Evolutionary conservation across 2,113 vertebrate species (phyloP), one percentile per base, ranked within the genome.

Genomic region (Apus apus): DNA sequence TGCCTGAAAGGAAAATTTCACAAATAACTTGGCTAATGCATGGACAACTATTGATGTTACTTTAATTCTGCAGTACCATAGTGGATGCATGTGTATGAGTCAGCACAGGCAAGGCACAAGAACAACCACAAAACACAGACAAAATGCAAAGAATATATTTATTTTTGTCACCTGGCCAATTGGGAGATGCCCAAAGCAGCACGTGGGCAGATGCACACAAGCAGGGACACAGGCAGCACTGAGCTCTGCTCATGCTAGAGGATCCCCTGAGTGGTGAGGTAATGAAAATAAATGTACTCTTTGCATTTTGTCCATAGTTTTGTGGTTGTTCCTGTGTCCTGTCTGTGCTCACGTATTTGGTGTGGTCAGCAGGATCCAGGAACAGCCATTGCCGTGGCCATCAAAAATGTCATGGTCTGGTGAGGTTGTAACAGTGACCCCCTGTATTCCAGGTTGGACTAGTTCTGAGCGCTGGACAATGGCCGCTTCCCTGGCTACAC

Each of bases 81-180:
- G 30, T 20, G 36, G 46, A 78, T 0, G 2, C 43, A 2, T 0
- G 0, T 38, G 8, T 9, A 32, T 26, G 25, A 36, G 11, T 21
- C 11, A 65, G 50, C 48, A 78, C 48, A 43, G 48, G 9, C n/a
- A 76, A 38, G 32, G 30, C 0, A 3, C 46, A 64, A 27, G 36
- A 91, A 71, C 21, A 68, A 61, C 2, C 14, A n/a, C 60, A 57
- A 66, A 43, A 36, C 4, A 46, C 1, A 3, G 18, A 60, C 0
- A 4, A 82, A 85, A 61, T 19, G 6, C 23, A 40, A 65, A 57
- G 25, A 65, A 13, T 22, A 51, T 27, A 81, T 58, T 50, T 38
- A 19, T 62, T 62, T 36, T 54, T 0, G 0, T 40, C 27, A 50
- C 29, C 34, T 82, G 2, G 1, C 50, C 60, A 74, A 6, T 17